Evolutionary conservation across 2,113 vertebrate genomes (phyloP).

Genomic region (Chionodraco myersi): DNA sequence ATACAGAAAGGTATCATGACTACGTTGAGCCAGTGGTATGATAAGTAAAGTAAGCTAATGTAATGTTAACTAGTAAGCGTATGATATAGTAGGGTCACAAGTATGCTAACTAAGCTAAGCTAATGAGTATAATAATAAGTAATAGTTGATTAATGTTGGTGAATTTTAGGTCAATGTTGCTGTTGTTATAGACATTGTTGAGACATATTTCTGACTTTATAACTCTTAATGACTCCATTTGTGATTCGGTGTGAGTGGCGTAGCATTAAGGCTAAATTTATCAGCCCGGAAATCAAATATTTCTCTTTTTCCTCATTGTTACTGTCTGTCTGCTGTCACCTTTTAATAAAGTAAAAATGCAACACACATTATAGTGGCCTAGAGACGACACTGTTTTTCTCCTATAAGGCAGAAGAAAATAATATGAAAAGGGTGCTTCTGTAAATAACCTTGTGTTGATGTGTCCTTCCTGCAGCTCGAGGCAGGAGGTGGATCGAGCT

Average conservation of each 20-base stretch:
- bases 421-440: background rate
- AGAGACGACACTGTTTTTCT: background rate
- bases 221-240: background rate
- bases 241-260: background rate
- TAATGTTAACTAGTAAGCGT: background rate
- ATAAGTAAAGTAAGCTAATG: background rate
- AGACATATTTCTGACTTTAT: background rate
- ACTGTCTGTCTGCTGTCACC: background rate
- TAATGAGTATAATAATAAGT: too few relatives aligned
- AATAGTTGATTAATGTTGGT: too few relatives aligned
- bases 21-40: background rate
- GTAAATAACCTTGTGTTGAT: background rate
- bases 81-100: too few relatives aligned
- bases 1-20: too few relatives aligned
- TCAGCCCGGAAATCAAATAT: background rate
- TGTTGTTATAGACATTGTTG: background rate
- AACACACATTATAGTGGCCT: background rate
- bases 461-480: slow-evolving; percentile 76
- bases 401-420: background rate
- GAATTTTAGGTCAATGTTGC: too few relatives aligned
- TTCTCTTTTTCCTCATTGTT: background rate
- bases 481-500: slow-evolving; percentile 89
- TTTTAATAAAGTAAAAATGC: background rate
- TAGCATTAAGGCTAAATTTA: background rate
- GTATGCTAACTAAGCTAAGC: too few relatives aligned